Evolutionary conservation across 2,797 vertebrate species (phyloP).

Genomic region (Leucoraja ocellata): DNA sequence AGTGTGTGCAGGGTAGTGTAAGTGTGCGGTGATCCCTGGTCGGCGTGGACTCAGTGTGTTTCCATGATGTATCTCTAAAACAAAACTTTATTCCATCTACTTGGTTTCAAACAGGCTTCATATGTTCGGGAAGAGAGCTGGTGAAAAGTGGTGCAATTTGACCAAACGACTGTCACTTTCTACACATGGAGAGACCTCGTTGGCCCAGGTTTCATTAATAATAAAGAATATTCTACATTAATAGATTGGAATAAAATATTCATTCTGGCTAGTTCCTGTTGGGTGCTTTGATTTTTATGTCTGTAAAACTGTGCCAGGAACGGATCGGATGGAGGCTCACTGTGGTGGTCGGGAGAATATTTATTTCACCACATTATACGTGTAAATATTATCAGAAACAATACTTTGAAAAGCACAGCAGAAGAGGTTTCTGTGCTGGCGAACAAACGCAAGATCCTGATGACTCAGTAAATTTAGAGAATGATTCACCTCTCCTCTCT

Average conservation of each 20-base stretch:
- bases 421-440: not conserved
- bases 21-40: no score
- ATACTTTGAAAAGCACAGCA: not conserved
- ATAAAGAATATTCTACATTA: not conserved
- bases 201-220: constrained; percentile 1
- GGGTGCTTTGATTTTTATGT: not conserved
- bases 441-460: not conserved
- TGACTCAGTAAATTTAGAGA: not conserved
- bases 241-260: constrained; percentile 21
- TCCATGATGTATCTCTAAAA: no score
- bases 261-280: not conserved
- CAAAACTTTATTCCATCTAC: not conserved
- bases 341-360: no score
- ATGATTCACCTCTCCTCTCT: not conserved
- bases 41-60: no score
- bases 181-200: not conserved
- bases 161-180: not conserved
- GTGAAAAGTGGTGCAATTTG: not conserved
- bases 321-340: not conserved
- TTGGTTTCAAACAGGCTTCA: not conserved
- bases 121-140: not conserved
- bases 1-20: no score
- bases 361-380: not conserved
- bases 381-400: not conserved
- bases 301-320: not conserved